Evolutionary conservation across 92 coral and sea anemone species (phyloP).

Genomic region (Meandrina meandrites): DNA sequence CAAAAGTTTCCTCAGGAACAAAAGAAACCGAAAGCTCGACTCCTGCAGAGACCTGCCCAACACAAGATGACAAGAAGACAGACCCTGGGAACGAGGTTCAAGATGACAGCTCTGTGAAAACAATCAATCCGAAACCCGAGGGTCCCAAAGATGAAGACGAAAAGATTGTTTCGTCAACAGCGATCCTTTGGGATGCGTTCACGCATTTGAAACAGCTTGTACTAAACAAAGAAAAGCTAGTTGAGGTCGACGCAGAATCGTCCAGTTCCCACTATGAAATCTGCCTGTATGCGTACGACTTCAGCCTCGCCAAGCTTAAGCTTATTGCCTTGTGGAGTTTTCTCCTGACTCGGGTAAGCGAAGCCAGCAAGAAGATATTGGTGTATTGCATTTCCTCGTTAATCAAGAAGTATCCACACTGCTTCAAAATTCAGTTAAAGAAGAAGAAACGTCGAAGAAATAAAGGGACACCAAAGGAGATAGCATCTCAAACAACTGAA

Average conservation of each 20-base stretch:
- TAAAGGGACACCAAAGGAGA: not conserved
- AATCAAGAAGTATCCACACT: conserved; percentile 41
- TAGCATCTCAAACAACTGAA: not conserved
- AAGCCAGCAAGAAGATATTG: not conserved
- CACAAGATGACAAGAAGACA: conserved; percentile 7
- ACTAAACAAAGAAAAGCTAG: not conserved
- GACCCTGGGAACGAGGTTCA: too few species aligned
- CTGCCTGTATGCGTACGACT: conserved; percentile 9
- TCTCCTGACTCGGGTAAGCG: conserved; percentile 16
- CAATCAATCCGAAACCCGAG: conserved; percentile 16
- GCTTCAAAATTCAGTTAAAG: conserved; percentile 20
- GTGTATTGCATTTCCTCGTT: conserved; percentile 2
- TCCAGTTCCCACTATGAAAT: not conserved
- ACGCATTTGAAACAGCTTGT: conserved; percentile 2
- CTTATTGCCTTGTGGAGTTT: conserved; percentile 18
- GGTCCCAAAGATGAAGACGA: not conserved
- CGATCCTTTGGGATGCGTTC: not conserved
- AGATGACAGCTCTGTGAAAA: not conserved
- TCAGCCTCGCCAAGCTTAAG: conserved; percentile 20
- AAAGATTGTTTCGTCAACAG: conserved; percentile 12
- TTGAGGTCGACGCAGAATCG: not conserved
- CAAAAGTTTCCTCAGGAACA: not conserved
- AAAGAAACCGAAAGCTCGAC: conserved; percentile 9
- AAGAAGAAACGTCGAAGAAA: conserved; percentile 2
- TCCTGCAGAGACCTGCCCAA: not conserved